Evolutionary conservation across 2,113 vertebrate species (phyloP).

Genomic region (Aegithalos caudatus): DNA sequence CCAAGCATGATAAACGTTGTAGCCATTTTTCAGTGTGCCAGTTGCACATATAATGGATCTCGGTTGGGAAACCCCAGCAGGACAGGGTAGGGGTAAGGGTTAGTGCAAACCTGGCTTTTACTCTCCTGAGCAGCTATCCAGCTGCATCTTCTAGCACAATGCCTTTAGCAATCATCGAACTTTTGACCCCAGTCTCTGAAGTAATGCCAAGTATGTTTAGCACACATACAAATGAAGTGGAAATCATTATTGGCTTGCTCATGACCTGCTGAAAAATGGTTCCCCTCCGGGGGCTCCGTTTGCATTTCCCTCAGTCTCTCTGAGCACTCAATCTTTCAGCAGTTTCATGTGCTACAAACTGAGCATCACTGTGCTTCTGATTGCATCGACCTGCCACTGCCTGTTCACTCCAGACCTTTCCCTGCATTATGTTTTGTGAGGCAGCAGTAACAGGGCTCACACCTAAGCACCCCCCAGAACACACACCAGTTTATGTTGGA

Average conservation of each 20-base stretch:
- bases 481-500: neutral
- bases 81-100: neutral
- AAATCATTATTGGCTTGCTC: constrained; percentile 56
- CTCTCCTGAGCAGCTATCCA: neutral
- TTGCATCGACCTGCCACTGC: neutral
- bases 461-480: neutral
- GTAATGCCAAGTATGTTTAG: constrained; percentile 51
- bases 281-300: neutral
- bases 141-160: neutral
- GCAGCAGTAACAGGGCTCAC: neutral
- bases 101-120: neutral
- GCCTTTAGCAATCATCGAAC: constrained; percentile 37
- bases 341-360: neutral
- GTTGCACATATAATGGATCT: neutral
- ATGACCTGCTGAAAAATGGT: constrained; percentile 52
- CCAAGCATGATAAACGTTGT: neutral
- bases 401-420: neutral
- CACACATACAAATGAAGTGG: constrained; percentile 43
- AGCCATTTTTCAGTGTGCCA: neutral
- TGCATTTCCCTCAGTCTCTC: neutral
- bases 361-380: neutral
- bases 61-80: neutral
- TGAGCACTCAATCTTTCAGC: neutral
- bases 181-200: constrained; percentile 50
- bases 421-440: neutral